Conservation (phyloP, 2,888 invertebrate species). For the Trichacis sp. region DNA sequence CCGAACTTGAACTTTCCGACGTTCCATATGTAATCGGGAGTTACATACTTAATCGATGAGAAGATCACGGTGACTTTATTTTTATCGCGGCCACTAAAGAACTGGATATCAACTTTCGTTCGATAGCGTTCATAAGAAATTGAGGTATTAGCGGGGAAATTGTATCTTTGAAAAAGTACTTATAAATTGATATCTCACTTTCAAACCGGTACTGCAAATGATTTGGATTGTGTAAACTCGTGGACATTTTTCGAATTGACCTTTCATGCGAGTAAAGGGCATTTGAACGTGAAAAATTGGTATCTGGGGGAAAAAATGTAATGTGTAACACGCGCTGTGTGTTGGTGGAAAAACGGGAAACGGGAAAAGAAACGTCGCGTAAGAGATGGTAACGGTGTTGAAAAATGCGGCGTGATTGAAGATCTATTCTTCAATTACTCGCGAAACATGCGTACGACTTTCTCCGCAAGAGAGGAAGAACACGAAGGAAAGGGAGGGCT, state of each 20-base stretch:
- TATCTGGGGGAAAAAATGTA: background rate
- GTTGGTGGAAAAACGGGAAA: no score
- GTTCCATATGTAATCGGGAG: no score
- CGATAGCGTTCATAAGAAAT: background rate
- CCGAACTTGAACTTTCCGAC: no score
- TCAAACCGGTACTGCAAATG: background rate
- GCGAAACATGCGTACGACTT: constrained; percentile 9
- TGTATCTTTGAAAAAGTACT: background rate
- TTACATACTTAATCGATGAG: no score
- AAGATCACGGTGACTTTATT: no score
- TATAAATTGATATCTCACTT: background rate
- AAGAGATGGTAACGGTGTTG: background rate
- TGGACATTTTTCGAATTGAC: background rate
- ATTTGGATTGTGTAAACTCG: no score
- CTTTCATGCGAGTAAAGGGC: background rate
- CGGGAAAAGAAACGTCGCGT: background rate
- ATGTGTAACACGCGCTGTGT: no score
- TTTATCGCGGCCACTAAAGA: no score
- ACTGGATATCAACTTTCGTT: background rate
- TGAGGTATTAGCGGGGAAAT: no score
- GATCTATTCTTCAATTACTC: constrained; percentile 6
- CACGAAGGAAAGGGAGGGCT: background rate
- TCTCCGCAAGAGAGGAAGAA: constrained; percentile 6
- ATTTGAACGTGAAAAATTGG: background rate
- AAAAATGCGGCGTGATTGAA: constrained; percentile 2